Evolutionary conservation across 2,888 invertebrate species (phyloP).

Genomic region (Tiphia femorata): DNA sequence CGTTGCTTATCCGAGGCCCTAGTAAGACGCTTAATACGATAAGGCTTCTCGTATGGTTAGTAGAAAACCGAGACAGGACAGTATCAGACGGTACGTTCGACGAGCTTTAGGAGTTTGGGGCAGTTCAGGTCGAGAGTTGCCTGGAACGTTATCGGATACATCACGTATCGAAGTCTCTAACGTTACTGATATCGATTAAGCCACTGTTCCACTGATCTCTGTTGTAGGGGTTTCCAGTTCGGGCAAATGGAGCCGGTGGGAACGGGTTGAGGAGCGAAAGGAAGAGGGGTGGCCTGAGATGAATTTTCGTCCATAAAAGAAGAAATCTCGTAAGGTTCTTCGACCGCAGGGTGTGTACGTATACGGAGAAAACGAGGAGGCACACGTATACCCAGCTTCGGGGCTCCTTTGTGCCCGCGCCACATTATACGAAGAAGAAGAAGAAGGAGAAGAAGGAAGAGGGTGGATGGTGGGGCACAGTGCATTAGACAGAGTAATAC

Average conservation of each 20-base stretch:
- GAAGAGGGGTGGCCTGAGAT: constrained; percentile 24
- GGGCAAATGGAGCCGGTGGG: constrained; percentile 6
- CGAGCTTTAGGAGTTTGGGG: constrained; percentile 33
- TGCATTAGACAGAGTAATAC: constrained; percentile 46
- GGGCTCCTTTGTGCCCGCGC: constrained; percentile 29
- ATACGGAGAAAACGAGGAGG: not conserved
- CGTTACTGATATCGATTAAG: constrained; percentile 44
- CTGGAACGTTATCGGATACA: constrained; percentile 38
- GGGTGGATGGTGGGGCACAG: too few species aligned
- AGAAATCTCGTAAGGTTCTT: constrained; percentile 34
- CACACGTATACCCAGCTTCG: constrained; percentile 5
- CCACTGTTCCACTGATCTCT: constrained; percentile 28
- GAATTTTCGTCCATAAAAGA: constrained; percentile 37
- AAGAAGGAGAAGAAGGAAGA: too few species aligned
- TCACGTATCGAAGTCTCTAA: constrained; percentile 35
- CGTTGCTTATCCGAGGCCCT: constrained; percentile 6
- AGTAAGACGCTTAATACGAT: constrained; percentile 22
- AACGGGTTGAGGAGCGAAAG: not conserved
- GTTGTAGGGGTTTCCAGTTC: constrained; percentile 14
- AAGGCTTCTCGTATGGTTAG: constrained; percentile 21
- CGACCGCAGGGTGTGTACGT: constrained; percentile 11
- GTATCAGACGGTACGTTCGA: constrained; percentile 26
- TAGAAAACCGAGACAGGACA: constrained; percentile 24
- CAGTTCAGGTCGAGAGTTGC: constrained; percentile 32
- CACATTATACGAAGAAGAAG: too few species aligned